phyloP scores from a whole-genome alignment of 2,888 invertebrate species.

The Drosophila paucipuncta region DNA sequence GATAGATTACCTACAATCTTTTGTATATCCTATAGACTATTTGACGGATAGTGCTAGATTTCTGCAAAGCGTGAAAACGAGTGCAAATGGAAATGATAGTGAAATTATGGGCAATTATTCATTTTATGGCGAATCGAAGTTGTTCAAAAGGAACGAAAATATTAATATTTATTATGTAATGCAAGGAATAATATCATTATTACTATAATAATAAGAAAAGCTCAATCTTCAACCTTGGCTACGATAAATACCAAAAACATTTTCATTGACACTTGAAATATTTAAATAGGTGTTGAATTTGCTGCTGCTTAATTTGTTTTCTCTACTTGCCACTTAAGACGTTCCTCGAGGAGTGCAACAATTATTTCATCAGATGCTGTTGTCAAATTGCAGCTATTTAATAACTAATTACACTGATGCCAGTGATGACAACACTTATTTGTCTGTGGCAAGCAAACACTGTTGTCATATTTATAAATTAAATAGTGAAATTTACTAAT shows the following conservation, averaged over 20 bases:
- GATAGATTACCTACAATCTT: constrained; percentile 2
- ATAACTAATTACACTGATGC: constrained; percentile 65
- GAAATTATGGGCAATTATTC: not conserved
- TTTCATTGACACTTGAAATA: not conserved
- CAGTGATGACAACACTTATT: constrained; percentile 40
- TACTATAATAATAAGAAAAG: too few relatives aligned
- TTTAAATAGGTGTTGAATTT: not conserved
- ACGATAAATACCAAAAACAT: not conserved
- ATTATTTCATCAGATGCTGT: constrained; percentile 37
- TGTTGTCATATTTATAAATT: constrained; percentile 54
- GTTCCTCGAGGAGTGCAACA: constrained; percentile 12
- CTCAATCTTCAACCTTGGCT: not conserved
- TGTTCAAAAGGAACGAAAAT: not conserved
- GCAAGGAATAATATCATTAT: too few relatives aligned
- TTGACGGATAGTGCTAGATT: not conserved
- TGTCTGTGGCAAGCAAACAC: constrained; percentile 27
- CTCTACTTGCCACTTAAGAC: not conserved
- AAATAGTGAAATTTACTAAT: constrained; percentile 73
- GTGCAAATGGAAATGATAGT: not conserved
- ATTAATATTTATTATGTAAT: not conserved
- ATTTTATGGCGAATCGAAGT: too few relatives aligned
- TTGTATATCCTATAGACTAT: not conserved
- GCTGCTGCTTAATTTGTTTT: not conserved
- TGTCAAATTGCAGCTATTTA: constrained; percentile 62
- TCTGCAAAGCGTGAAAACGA: not conserved